Base-by-base conservation (phyloP, 2,888 invertebrate genomes). In the Tetheella fluctuosa region DNA sequence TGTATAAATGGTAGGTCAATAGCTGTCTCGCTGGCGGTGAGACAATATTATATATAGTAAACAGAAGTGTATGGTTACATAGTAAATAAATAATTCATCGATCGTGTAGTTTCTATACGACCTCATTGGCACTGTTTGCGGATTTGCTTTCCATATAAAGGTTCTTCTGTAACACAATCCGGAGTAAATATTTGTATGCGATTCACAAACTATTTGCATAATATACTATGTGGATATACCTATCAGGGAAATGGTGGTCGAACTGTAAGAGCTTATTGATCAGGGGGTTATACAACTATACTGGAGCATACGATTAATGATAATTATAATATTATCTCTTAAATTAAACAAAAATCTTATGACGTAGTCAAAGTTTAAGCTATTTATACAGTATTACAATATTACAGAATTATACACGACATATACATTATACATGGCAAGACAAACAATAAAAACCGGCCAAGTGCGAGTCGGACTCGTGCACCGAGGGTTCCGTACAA, bases 61-160 rank as follows among this genome's bases (percentile, higher is more conserved):
- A 30, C 28, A 25, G 8, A 54, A 54, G 34, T 34, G 34, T 57
- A 25, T 23, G 65, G 63, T 62, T 68, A 67, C 67, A 67, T 39
- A 57, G 64, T 68, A 60, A 53, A 73, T 69, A 69, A 70, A 73
- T 73, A 68, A 69, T 73, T 69, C 67, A 73, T 63, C 54, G 61
- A 23, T 61, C 63, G 67, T 67, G 67, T 68, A 63, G 67, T 66
- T 34, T 34, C 13, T 34, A 34, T 13, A 69, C 58, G 70, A 68
- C 67, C 65, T 68, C 68, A 64, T 65, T 67, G 66, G 59, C 70
- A 67, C 68, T 64, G 68, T 64, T 60, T 63, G 58, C 57, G 66
- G 60, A 69, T 70, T 70, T 67, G 70, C 70, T 70, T 68, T 69
- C 73, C 60, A 53, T 54, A 13, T 34, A 34, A 0, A 34, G 34